Percentiles rank a stretch among this genome's conserved stretches.
Conservation (phyloP, 1,140 invertebrate genomes). For the Homalodisca vitripennis region DNA sequence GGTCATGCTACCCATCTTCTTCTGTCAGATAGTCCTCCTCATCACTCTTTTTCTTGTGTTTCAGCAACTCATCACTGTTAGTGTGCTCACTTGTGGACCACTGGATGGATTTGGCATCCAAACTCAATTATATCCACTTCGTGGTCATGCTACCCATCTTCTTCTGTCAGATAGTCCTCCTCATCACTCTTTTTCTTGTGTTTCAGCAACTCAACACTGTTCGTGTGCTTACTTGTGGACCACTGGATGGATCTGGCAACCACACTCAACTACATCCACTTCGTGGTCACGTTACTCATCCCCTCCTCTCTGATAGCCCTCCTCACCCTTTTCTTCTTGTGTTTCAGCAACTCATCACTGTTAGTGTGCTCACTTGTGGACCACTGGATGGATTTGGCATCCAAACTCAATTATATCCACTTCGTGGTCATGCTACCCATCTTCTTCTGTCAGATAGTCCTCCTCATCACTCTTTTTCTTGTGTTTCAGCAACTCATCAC, state of each 20-base stretch:
- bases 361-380: constrained; percentile 51
- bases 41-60: constrained; percentile 64
- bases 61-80: constrained; percentile 45
- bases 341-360: constrained; percentile 44
- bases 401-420: constrained; percentile 67
- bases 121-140: constrained; percentile 69
- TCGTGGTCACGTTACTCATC: constrained; percentile 65
- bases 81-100: constrained; percentile 51
- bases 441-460: constrained; percentile 66
- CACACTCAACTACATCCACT: constrained; percentile 68
- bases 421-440: constrained; percentile 66
- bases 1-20: constrained; percentile 67
- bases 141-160: constrained; percentile 69
- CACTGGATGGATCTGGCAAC: constrained; percentile 52
- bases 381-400: constrained; percentile 51
- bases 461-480: constrained; percentile 67
- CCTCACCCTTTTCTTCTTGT: constrained; percentile 65
- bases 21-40: constrained; percentile 65
- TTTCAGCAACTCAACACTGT: constrained; percentile 45
- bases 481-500: constrained; percentile 43
- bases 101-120: constrained; percentile 52
- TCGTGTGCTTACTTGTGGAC: constrained; percentile 50
- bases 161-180: constrained; percentile 63
- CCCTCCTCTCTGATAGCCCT: constrained; percentile 68
- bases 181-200: constrained; percentile 57